Percentiles rank a stretch among this genome's conserved stretches.
These are phyloP conservation scores for Sarcophaga caerulescens DNA, from an alignment of 2,888 invertebrate species.

Conservation along the genomic window DNA sequence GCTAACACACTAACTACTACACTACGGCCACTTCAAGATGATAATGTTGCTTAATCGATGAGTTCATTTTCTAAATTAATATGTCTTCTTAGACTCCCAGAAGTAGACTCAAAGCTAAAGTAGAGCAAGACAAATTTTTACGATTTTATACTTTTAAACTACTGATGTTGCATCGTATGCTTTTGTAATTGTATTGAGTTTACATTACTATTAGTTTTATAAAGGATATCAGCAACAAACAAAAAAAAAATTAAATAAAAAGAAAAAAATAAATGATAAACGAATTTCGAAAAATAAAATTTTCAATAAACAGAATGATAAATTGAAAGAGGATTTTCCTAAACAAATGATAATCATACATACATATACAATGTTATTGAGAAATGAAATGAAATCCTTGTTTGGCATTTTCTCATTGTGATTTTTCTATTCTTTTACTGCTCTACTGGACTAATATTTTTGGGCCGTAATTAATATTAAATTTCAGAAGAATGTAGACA, in stretches of 20 bases:
- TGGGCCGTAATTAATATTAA: slow-evolving; percentile 29
- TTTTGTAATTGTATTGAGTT: slow-evolving; percentile 37
- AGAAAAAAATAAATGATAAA: not conserved
- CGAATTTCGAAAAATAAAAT: slow-evolving; percentile 32
- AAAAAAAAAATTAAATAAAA: not conserved
- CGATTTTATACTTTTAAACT: slow-evolving; percentile 3
- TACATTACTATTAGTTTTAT: slow-evolving; percentile 46
- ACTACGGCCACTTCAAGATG: too few species aligned
- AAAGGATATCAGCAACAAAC: slow-evolving; percentile 16
- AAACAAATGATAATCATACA: slow-evolving; percentile 21
- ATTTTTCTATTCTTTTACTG: too few species aligned
- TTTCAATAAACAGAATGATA: slow-evolving; percentile 64
- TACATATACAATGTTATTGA: not conserved
- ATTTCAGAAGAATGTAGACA: slow-evolving; percentile 29
- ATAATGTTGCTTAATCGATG: too few species aligned
- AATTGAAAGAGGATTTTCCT: slow-evolving; percentile 48
- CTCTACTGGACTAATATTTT: too few species aligned
- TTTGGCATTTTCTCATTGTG: too few species aligned
- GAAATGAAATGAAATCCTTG: too few species aligned
- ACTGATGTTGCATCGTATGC: not conserved
- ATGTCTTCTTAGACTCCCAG: too few species aligned
- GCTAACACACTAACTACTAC: too few species aligned
- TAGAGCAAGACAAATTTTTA: not conserved
- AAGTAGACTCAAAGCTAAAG: too few species aligned
- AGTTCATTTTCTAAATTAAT: too few species aligned